Base-by-base conservation (phyloP, 2,888 invertebrate species). In the Tiphia femorata region DNA sequence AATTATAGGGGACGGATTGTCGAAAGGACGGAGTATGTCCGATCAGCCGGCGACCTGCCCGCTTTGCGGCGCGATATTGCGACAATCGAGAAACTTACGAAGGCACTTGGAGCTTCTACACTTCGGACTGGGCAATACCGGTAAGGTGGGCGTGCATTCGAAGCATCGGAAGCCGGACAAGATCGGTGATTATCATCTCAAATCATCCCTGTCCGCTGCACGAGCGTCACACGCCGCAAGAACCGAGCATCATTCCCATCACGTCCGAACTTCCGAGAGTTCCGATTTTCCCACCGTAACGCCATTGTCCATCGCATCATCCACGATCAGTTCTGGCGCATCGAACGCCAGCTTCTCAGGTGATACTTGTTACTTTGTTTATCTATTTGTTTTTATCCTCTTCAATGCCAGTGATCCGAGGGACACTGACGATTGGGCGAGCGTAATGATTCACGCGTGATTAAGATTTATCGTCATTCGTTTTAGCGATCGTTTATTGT, bases 31-130 rank as follows among this genome's bases (percentile, higher is more conserved):
- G 67, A 87, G 86, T 41, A 86, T 87, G 75, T 88, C 88, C 12
- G 88, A 88, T 80, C 87, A 87, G 76, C 88, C 88, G 42, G 86
- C 86, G 21, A 85, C 86, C 23, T 88, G 88, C 78, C 87, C 88
- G 33, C 82, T 88, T 58, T 88, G 88, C 67, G 87, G 87, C 63
- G 87, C 87, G 49, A 85, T 86, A 58, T 84, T 88, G 35, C 84
- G 87, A 49, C 87, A 88, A 73, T 87, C 88, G 8, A 82, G 88
- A 66, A 88, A 88, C 70, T 80, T 88, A 61, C 81, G 87, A 47
- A 85, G 88, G 58, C 88, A 88, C 77, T 84, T 88, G 72, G 86
- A 81, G 53, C 70, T 81, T 2, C 65, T 80, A 20, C 80, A 81
- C 62, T 81, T 81, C 59, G 80, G 78, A 16, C 55, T 72, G 33